Evolutionary conservation across 1,140 invertebrate species (phyloP).

Genomic region (Leptonema lineaticorne): DNA sequence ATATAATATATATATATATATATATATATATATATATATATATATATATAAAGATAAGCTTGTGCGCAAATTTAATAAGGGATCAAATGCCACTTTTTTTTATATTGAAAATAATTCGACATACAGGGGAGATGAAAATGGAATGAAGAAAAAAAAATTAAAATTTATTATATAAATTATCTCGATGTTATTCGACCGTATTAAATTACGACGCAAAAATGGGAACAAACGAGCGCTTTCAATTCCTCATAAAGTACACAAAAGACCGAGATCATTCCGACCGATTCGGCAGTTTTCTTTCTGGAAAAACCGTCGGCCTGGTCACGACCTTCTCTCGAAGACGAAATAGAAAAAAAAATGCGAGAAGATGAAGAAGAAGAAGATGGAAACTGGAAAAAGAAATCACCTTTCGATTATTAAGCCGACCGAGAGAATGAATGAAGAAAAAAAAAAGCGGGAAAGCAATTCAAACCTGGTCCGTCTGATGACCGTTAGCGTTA

Average conservation of each 20-base stretch:
- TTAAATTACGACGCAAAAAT: slow-evolving; percentile 2
- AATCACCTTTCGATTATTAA: background rate
- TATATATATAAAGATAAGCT: no score
- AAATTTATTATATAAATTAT: slow-evolving; percentile 2
- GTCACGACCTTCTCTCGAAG: background rate
- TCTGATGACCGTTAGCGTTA: background rate
- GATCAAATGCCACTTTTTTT: no score
- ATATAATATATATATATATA: no score
- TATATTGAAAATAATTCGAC: no score
- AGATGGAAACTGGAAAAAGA: background rate
- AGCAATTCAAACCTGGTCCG: background rate
- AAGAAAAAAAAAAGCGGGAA: background rate
- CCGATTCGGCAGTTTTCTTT: background rate
- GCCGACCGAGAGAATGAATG: no score
- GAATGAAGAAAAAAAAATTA: no score
- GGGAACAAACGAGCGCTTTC: background rate
- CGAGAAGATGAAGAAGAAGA: background rate
- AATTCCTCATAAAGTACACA: slow-evolving; percentile 7
- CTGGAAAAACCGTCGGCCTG: background rate
- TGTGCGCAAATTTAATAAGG: no score
- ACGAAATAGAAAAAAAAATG: background rate
- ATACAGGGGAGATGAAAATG: no score
- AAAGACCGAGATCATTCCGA: slow-evolving; percentile 6
- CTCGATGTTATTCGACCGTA: background rate
- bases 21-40: no score